These are phyloP conservation scores for Limnephilus rhombicus DNA, from an alignment of 2,888 invertebrate species.

Conservation along the genomic window DNA sequence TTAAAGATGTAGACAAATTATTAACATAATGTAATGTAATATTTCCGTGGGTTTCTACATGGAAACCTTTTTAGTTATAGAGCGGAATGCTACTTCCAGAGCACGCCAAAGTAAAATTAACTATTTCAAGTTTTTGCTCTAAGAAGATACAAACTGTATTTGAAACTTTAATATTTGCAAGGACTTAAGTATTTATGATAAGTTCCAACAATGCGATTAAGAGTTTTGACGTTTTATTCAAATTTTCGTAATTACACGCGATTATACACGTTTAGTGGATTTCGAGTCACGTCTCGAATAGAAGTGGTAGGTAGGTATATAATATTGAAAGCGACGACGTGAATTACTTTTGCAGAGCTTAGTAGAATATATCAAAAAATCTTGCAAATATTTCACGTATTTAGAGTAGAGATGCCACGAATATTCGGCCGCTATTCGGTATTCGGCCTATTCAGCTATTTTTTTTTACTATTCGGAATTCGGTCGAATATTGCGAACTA, in stretches of 20 bases:
- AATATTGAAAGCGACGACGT: too few relatives aligned
- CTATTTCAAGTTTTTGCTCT: background rate
- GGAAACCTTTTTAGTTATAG: background rate
- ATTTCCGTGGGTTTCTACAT: background rate
- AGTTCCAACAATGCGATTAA: background rate
- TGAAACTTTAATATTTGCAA: background rate
- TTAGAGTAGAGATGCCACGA: too few relatives aligned
- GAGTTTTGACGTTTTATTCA: background rate
- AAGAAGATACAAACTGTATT: background rate
- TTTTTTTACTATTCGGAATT: too few relatives aligned
- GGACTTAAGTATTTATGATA: background rate
- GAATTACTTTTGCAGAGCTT: too few relatives aligned
- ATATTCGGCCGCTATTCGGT: too few relatives aligned
- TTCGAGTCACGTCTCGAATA: background rate
- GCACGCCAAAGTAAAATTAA: background rate
- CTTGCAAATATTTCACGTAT: too few relatives aligned
- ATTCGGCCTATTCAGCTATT: too few relatives aligned
- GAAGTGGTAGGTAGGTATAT: background rate
- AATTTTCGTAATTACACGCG: background rate
- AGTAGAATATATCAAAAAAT: too few relatives aligned
- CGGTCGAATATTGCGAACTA: too few relatives aligned
- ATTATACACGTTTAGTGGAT: background rate
- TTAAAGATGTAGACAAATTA: conserved; percentile 42
- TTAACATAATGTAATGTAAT: conserved; percentile 27
- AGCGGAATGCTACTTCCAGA: background rate